Evolutionary conservation across 2,113 vertebrate species (phyloP).

Genomic region (Eidolon helvum): DNA sequence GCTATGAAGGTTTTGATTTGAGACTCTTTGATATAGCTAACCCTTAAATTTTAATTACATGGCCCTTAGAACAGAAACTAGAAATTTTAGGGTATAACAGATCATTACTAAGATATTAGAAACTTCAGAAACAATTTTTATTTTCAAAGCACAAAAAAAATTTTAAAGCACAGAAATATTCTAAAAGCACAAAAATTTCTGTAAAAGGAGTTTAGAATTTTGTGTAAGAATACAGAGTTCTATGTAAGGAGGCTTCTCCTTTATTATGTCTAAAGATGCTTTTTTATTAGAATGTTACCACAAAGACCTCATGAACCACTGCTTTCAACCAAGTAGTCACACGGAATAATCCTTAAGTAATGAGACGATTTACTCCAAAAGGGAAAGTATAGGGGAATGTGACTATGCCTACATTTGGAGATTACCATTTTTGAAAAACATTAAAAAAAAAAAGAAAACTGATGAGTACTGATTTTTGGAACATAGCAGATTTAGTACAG

Average conservation of each 20-base stretch:
- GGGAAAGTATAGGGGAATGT: background rate
- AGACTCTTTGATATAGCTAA: background rate
- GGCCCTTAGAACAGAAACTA: background rate
- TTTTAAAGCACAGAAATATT: background rate
- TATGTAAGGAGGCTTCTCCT: background rate
- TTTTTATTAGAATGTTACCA: conserved; percentile 37
- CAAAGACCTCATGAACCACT: background rate
- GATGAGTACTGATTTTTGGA: background rate
- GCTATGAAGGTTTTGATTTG: background rate
- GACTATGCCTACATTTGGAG: background rate
- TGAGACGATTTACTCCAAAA: background rate
- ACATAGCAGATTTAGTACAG: background rate
- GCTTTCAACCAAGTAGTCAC: conserved; percentile 18
- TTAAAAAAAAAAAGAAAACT: background rate
- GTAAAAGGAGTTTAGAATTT: background rate
- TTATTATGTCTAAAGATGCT: background rate
- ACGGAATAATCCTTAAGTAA: background rate
- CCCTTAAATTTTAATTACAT: background rate
- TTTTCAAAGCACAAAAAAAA: too few species aligned
- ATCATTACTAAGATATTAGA: background rate
- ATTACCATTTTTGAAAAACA: background rate
- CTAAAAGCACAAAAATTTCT: background rate
- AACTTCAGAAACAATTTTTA: background rate
- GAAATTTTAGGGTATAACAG: background rate
- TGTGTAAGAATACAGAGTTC: background rate